Evolutionary conservation across 1,140 invertebrate genomes (phyloP), one percentile per base, ranked within the genome.

Genomic region (Drosophila pandora): DNA sequence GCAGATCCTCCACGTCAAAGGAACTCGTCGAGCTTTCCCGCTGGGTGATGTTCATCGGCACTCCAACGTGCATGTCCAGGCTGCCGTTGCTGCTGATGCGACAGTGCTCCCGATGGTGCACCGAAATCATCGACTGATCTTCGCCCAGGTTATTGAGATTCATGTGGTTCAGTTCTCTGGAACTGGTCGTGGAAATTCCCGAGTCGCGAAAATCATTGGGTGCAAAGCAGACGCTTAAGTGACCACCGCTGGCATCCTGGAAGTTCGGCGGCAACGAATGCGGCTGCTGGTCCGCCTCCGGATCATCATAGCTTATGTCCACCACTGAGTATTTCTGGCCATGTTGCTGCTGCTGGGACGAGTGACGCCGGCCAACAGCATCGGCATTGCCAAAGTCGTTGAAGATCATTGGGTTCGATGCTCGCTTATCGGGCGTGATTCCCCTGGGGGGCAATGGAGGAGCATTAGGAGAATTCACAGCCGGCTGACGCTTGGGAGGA

Each of bases 361-460:
- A 90, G 49, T 90, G 78, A 0, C 89, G 76, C 0, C 89, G 68
- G 0, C 82, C 82, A 7, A 84, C 70, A 5, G 57, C 56, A 25
- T 87, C 81, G 3, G 37, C 34, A 7, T 32, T 39, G 12, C 68
- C 80, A 56, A 90, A 89, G 60, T 91, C 90, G 34, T 90, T 89
- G 55, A 91, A 91, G 4, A 84, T 75, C 22, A 90, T 30, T 0
- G 91, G 90, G 77, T 92, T 92, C 0, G 91, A 92, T 23, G 90
- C 77, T 6, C 89, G 57, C 47, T 91, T 90, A 17, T 91, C 92
- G 25, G 91, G 91, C 70, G 92, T 92, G 12, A 91, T 90, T 12
- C 92, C 92, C 30, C 93, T 74, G 7, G 93, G 93, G 3, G 93
- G 93, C 57, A 93, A 67, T 3, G 93, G 93, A 12, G 93, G 93